Conservation (phyloP, 2,888 invertebrate species). For the Eristalis arbustorum region DNA sequence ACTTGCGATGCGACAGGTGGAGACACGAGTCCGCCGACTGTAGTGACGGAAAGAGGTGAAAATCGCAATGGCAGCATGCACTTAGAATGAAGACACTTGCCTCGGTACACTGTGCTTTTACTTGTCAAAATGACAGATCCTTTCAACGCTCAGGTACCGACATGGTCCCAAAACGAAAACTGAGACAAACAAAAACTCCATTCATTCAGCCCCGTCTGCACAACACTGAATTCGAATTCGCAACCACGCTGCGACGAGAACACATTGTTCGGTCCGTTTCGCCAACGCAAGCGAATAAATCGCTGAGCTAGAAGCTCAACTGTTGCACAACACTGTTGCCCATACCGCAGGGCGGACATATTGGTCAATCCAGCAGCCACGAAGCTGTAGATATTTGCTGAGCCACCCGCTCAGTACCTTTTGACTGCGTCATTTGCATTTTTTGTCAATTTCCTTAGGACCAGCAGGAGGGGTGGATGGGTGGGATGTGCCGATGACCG, state of each 20-base stretch:
- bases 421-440: constrained; percentile 67
- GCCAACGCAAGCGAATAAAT: constrained; percentile 36
- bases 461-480: not conserved
- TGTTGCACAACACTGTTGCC: constrained; percentile 52
- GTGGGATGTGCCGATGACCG: not conserved
- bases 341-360: constrained; percentile 46
- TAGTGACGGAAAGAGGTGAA: not conserved
- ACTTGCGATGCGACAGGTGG: constrained; percentile 32
- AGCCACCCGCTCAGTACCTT: constrained; percentile 48
- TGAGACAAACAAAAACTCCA: constrained; percentile 17
- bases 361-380: constrained; percentile 57
- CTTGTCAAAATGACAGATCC: constrained; percentile 40
- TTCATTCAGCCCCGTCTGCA: constrained; percentile 29
- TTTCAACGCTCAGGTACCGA: constrained; percentile 26
- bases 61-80: constrained; percentile 25
- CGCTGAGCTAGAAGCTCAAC: constrained; percentile 39
- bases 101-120: constrained; percentile 34
- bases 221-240: constrained; percentile 25
- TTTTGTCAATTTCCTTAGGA: constrained; percentile 66
- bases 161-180: not conserved
- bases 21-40: constrained; percentile 9
- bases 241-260: not conserved
- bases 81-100: constrained; percentile 39
- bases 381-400: constrained; percentile 59
- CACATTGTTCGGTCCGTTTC: constrained; percentile 24